phyloP scores from a whole-genome alignment of 2,113 vertebrate species.

The Bettongia penicillata region DNA sequence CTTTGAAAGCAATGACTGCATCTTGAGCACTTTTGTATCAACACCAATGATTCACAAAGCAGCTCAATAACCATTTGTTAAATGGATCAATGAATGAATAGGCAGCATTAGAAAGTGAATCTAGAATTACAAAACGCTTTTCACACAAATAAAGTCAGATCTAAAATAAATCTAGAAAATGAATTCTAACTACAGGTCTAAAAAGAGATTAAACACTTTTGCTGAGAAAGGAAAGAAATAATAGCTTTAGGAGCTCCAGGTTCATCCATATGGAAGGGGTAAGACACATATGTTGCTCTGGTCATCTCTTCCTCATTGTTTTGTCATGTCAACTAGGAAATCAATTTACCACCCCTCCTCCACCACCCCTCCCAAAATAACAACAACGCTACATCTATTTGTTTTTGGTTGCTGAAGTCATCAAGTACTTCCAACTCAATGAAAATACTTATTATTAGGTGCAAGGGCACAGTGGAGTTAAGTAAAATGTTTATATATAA shows the following conservation, averaged over 20 bases:
- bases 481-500: neutral
- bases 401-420: neutral
- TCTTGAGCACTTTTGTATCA: neutral
- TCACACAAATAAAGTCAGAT: no score
- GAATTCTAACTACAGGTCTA: neutral
- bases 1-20: neutral
- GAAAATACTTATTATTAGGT: neutral
- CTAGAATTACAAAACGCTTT: neutral
- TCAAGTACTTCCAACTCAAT: neutral
- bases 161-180: neutral
- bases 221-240: neutral
- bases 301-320: neutral
- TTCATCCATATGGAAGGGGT: neutral
- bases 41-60: neutral
- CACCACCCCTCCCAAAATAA: no score
- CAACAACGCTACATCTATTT: neutral
- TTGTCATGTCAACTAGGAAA: neutral
- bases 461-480: neutral
- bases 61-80: neutral
- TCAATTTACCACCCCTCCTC: neutral
- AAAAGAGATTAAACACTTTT: neutral
- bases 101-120: neutral
- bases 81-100: neutral
- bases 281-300: neutral
- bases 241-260: neutral